These are phyloP conservation scores for Syrista parreyssii DNA, from an alignment of 2,888 invertebrate species.

Conservation along the genomic window DNA sequence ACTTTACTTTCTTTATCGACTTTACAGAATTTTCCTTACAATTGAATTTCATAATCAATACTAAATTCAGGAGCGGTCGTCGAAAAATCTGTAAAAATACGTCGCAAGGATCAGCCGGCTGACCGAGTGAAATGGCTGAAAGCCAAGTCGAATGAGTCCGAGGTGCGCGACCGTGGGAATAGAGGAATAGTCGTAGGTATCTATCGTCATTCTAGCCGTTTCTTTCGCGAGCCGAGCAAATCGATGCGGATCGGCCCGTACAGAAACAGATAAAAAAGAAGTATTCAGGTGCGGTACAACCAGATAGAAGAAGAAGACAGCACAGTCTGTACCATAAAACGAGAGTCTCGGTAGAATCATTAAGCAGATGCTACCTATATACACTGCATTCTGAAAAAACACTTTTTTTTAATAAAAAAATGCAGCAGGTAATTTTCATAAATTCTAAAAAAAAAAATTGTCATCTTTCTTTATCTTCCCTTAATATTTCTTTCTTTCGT, in stretches of 20 bases:
- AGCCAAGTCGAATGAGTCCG: background rate
- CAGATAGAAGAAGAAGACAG: background rate
- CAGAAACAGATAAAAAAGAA: slow-evolving; percentile 8
- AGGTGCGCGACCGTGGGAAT: background rate
- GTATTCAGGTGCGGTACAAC: slow-evolving; percentile 7
- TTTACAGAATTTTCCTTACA: background rate
- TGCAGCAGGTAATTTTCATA: too few relatives aligned
- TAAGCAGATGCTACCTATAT: background rate
- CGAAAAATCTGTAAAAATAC: background rate
- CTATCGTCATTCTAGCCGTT: background rate
- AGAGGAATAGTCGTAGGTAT: background rate
- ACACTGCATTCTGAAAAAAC: background rate
- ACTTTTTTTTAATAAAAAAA: background rate
- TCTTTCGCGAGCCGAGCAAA: background rate
- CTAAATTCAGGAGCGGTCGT: slow-evolving; percentile 3
- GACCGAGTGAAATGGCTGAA: background rate
- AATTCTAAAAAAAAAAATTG: too few relatives aligned
- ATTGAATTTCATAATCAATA: slow-evolving; percentile 11
- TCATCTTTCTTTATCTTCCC: too few relatives aligned
- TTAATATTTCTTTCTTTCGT: background rate
- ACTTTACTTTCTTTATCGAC: background rate
- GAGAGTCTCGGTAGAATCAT: background rate
- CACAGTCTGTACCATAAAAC: background rate
- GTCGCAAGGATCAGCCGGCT: background rate
- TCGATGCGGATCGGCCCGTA: slow-evolving; percentile 2